Conservation (phyloP, 53 echinoderm and acorn worm genomes). For the Astropecten irregularis region DNA sequence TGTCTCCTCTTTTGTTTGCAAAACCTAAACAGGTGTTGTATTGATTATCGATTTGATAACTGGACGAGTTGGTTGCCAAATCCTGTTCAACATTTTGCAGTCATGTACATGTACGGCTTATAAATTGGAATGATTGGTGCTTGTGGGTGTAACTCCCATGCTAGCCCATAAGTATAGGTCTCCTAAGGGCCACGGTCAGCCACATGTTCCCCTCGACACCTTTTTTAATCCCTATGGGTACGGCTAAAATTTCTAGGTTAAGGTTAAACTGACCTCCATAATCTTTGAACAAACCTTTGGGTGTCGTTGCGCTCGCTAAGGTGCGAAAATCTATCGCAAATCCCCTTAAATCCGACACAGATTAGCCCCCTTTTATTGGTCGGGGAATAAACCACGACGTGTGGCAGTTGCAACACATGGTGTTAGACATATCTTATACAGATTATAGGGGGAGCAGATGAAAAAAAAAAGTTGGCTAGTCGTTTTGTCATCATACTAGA, state of each 20-base stretch:
- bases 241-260: neutral
- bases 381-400: too few species aligned
- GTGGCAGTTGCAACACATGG: too few species aligned
- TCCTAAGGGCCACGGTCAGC: neutral
- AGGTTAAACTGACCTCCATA: constrained; percentile 13
- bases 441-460: too few species aligned
- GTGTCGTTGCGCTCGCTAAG: constrained; percentile 9
- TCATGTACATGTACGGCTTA: too few species aligned
- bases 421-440: too few species aligned
- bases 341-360: constrained; percentile 2
- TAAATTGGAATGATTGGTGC: too few species aligned
- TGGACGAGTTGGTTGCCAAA: too few species aligned
- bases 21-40: constrained; percentile 32
- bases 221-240: neutral
- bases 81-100: too few species aligned
- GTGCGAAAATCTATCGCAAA: constrained; percentile 8
- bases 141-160: too few species aligned
- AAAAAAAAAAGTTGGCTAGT: too few species aligned
- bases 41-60: constrained; percentile 38
- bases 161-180: neutral
- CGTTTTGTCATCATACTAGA: too few species aligned
- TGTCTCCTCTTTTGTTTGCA: constrained; percentile 1
- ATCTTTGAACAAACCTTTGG: constrained; percentile 9
- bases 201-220: neutral
- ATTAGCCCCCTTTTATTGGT: neutral